These are phyloP conservation scores for Bufo gargarizans DNA, from an alignment of 2,113 vertebrate genomes.

Conservation along the genomic window DNA sequence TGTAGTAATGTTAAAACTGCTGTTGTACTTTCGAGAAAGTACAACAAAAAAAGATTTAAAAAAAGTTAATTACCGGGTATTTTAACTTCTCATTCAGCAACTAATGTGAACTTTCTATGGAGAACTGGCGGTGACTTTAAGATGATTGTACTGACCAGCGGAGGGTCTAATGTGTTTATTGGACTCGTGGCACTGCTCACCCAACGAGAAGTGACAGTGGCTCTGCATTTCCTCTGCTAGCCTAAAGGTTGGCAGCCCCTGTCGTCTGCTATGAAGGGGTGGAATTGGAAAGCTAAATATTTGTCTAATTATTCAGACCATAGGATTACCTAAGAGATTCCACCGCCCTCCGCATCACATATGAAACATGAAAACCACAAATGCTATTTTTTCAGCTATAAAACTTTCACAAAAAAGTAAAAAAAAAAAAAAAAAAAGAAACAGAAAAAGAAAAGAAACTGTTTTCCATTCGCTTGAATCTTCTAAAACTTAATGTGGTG, in stretches of 20 bases:
- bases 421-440: not conserved
- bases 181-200: not conserved
- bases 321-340: slow-evolving; percentile 58
- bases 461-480: slow-evolving; percentile 56
- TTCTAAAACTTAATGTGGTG: slow-evolving; percentile 50
- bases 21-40: too few species aligned
- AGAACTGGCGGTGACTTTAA: too few species aligned
- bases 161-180: not conserved
- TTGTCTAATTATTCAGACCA: slow-evolving; percentile 59
- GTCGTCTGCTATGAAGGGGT: slow-evolving; percentile 28
- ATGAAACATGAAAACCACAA: slow-evolving; percentile 56
- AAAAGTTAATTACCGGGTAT: too few species aligned
- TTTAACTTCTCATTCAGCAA: too few species aligned
- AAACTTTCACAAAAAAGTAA: slow-evolving; percentile 55
- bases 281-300: slow-evolving; percentile 58
- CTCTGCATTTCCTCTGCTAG: slow-evolving; percentile 25
- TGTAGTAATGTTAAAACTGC: too few species aligned
- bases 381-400: slow-evolving; percentile 56
- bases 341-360: slow-evolving; percentile 55
- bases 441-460: slow-evolving; percentile 29
- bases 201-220: slow-evolving; percentile 13
- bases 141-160: not conserved
- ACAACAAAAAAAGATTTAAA: too few species aligned
- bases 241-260: slow-evolving; percentile 27
- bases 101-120: too few species aligned